Base-by-base conservation (phyloP, 2,888 invertebrate species). In the Beris chalybata region DNA sequence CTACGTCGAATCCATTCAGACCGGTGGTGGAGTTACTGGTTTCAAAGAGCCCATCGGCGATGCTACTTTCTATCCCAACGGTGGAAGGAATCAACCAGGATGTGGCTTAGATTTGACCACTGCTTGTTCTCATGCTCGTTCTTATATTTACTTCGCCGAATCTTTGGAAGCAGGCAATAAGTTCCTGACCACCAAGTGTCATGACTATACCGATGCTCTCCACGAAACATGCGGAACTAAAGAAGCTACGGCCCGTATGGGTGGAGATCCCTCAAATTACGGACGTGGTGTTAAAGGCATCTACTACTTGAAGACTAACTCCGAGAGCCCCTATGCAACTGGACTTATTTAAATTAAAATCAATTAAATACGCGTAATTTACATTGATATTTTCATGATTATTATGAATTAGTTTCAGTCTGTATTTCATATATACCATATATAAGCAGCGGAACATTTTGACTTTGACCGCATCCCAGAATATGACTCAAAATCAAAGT, bases 51-150 rank as follows among this genome's bases (percentile, higher is more conserved):
- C 72, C 1, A 6, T 75, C 2, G 76, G 76, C 4, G 66, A 69
- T 12, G 68, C 73, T 9, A 72, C 73, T 29, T 76, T 75, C 54
- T 74, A 72, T 45, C 74, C 74, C 4, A 75, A 76, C 52, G 72
- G 70, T 11, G 76, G 75, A 15, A 61, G 9, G 4, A n/a, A 5
- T 0, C 76, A 76, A 66, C 73, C 72, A 9, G 76, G 75, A 53
- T 76, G 76, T 58, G 57, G 6, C 1, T 5, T 29, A 0, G 72
- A 73, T 44, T 0, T 67, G 0, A 13, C n/a, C 22, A 56, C 64
- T 31, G 22, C 38, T 6, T 71, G 71, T 47, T 67, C 71, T 9
- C 71, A 71, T 61, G 15, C 57, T 4, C 50, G 69, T 15, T 64
- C 70, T 4, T 68, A 56, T 58, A 47, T 32, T 11, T 68, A 68